Evolutionary conservation across 2,888 invertebrate species (phyloP), one percentile per base, ranked within the genome.

Genomic region (Cryptops parisi): DNA sequence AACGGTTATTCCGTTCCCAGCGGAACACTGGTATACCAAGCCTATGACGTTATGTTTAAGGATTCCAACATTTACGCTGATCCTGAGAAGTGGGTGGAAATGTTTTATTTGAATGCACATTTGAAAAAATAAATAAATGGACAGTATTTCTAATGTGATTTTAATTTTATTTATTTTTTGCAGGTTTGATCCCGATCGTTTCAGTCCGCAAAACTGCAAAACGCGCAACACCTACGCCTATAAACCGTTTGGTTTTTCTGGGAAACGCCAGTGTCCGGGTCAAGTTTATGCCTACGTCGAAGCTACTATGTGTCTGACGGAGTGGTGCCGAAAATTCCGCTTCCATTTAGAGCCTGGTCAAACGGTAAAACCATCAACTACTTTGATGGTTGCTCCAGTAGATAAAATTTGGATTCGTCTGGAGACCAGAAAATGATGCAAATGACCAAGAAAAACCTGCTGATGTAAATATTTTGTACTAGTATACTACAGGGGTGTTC

Each of bases 211-310:
- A 22, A 61, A 62, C 47, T 49, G 54, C 3, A 55, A 57, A 39
- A 27, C 23, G 19, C 56, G 61, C 40, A 60, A 63, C 39, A 38
- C 61, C 2, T 58, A 64, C 19, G 60, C 63, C 1, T 70, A 65
- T 56, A 60, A 62, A 45, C 68, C 68, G 1, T 70, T 69, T 60
- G 70, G 69, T 2, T 67, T 70, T 62, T 57, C 58, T 26, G 69
- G 69, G 12, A 67, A 67, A 52, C 58, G 65, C 3, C 59, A 59
- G 22, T 64, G 64, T 54, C 64, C 63, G 9, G 64, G 62, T 2
- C 33, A 27, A 47, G 60, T 60, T 19, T 64, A 66, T 57, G 61
- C 65, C 1, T 63, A 65, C 48, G 48, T 60, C 17, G 64, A 67
- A 57, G 62, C 61, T 3, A 56, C 41, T 6, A 27, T 50, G 9